Percentiles rank a stretch among this genome's conserved stretches.
phyloP scores from a whole-genome alignment of 35 echinoderm and acorn worm species.

The Holothuria glaberrima region DNA sequence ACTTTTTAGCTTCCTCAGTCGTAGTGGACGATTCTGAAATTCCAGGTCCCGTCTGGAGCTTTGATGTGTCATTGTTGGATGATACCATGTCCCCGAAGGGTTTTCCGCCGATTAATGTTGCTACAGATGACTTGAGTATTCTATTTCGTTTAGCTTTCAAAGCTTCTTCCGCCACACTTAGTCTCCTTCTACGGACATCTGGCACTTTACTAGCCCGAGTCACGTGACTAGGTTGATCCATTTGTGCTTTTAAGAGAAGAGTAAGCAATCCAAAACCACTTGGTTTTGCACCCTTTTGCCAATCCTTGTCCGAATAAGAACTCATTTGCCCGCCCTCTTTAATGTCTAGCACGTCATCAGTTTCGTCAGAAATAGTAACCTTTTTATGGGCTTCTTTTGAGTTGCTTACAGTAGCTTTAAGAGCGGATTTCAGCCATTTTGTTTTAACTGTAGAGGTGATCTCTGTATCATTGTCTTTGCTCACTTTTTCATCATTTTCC shows the following conservation, averaged over 20 bases:
- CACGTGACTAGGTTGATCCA: neutral
- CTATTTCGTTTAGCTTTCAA: constrained; percentile 18
- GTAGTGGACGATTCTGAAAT: constrained; percentile 1
- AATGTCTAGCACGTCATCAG: too few relatives aligned
- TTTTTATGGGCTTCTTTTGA: neutral
- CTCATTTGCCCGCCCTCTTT: too few relatives aligned
- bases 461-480: too few relatives aligned
- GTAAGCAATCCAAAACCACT: constrained; percentile 1
- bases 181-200: neutral
- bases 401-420: neutral
- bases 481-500: too few relatives aligned
- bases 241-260: neutral
- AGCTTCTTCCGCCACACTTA: neutral
- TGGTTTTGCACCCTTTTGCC: neutral
- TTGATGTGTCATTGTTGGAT: neutral
- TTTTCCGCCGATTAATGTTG: neutral
- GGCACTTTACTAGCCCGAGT: neutral
- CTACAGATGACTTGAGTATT: neutral
- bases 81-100: neutral
- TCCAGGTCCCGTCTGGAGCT: neutral
- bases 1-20: neutral
- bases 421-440: constrained; percentile 17
- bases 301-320: too few relatives aligned
- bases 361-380: too few relatives aligned
- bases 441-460: neutral